Base-by-base conservation (phyloP, 2,888 invertebrate species). In the Eilema sororculum region DNA sequence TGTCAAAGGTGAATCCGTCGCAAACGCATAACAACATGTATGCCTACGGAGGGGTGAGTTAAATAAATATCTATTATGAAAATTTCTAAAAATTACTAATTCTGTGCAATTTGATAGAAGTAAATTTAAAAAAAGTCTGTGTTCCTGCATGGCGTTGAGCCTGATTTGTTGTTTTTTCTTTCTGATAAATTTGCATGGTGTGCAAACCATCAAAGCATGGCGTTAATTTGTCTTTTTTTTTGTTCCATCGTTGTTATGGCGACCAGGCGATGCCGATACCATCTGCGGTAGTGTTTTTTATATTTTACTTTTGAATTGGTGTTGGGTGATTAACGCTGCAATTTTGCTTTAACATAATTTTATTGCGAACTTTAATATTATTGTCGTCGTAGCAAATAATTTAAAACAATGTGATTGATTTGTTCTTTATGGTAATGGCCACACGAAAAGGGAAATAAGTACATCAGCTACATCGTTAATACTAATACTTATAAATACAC, bases 1-100 rank as follows among this genome's bases (percentile, higher is more conserved):
- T 99, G 69, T 99, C 99, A 25, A 99, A 99, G 96, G 99, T 99
- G 73, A 99, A 99, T 94, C 99, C 99, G n/a, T 99, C 99, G 85
- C 98, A 99, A 92, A 99, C 99, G 24, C 99, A 99, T 95, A 99
- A 99, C 96, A 99, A 99, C 92, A 99, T 98, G 98, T 99, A 98
- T 93, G 98, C 98, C 59, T 99, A 98, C 92, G 98, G 98, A 86
- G 98, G 98, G 96, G 98, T 98, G 94, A 97, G 97, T 97, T 78
- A 12, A 60, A 9, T 22, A 52, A 37, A 61, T 52, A 37, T 59
- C 5, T n/a, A 65, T 67, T 72, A 28, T 10, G 24, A 57, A 56
- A 33, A 33, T 56, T 12, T 33, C 20, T 0, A 28, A 67, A 60
- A 52, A 67, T 25, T 46, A 13, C 20, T 30, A 37, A 41, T 58